Evolutionary conservation across 2,113 vertebrate genomes (phyloP).

Genomic region (Xyliphius kryptos): DNA sequence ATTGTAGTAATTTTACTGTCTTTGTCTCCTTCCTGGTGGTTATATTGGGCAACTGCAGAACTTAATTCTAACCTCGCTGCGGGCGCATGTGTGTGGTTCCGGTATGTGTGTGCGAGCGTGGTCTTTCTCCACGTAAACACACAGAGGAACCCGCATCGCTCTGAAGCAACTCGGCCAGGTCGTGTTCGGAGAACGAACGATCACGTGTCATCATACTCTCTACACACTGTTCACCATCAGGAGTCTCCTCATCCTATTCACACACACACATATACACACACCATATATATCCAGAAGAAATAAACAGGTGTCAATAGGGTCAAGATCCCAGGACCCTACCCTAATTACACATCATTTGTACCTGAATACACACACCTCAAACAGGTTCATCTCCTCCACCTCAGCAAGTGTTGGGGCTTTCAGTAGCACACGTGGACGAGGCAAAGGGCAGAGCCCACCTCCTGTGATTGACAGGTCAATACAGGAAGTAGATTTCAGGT

Average conservation of each 20-base stretch:
- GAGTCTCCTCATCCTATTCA: conserved; percentile 86
- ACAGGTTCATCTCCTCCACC: conserved; percentile 94
- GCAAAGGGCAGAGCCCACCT: conserved; percentile 18
- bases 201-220: conserved; percentile 75
- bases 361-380: too few species aligned
- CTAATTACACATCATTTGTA: too few species aligned
- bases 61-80: conserved; percentile 64
- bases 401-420: conserved; percentile 91
- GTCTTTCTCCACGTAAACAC: conserved; percentile 54
- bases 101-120: conserved; percentile 61
- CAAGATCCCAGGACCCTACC: too few species aligned
- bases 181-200: conserved; percentile 89
- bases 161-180: conserved; percentile 74
- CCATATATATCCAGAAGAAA: too few species aligned
- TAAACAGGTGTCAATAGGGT: too few species aligned
- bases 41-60: too few species aligned
- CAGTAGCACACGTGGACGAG: conserved; percentile 76
- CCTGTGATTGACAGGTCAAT: conserved; percentile 73
- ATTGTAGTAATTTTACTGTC: too few species aligned
- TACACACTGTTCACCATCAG: conserved; percentile 56
- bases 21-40: too few species aligned
- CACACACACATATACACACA: too few species aligned
- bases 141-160: conserved; percentile 55
- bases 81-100: conserved; percentile 35
- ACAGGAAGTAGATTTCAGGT: conserved; percentile 79